Base-by-base conservation (phyloP, 1,140 invertebrate species). In the Cardiocondyla obscurior region DNA sequence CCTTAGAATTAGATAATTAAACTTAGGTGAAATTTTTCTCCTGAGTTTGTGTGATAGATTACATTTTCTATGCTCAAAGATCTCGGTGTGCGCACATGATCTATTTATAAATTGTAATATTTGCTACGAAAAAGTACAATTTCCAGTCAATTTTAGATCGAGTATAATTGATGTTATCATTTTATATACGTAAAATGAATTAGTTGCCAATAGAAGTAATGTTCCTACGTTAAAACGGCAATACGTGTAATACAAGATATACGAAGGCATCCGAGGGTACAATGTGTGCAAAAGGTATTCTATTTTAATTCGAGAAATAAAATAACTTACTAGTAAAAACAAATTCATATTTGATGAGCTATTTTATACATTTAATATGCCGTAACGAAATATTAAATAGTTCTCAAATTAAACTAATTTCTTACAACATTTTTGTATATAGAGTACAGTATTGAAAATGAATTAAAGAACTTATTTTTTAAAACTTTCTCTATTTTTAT, bases 141-240 rank as follows among this genome's bases (percentile, higher is more conserved):
- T 76, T 49, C 3, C 42, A 64, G 57, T 76, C 73, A 76, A 76
- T 76, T 76, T 36, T n/a, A n/a, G 36, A 58, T 60, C 36, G 6
- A 30, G 4, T 49, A 36, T 36, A 64, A 76, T 74, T 22, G 12
- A 62, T 76, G 8, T 64, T 44, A n/a, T 55, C 2, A 10, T 62
- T 76, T 42, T n/a, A n/a, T n/a, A 10, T 42, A 30, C 36, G 33
- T 30, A 19, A 14, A 51, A 64, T 14, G 19, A 42, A 19, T n/a
- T 76, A 76, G 22, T 16, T 36, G 30, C 14, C 19, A 36, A 46
- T 62, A 64, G 64, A 39, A 72, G 4, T 22, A 33, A 1, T 64
- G 57, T 76, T 64, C 58, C 57, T 76, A 76, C 12, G 25, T 36
- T 3, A 49, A 28, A 30, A 19, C 22, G 16, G 25, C n/a, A 76